Evolutionary conservation across 2,113 vertebrate genomes (phyloP), one percentile per base, ranked within the genome.

Genomic region (Rhadina sibilatrix): DNA sequence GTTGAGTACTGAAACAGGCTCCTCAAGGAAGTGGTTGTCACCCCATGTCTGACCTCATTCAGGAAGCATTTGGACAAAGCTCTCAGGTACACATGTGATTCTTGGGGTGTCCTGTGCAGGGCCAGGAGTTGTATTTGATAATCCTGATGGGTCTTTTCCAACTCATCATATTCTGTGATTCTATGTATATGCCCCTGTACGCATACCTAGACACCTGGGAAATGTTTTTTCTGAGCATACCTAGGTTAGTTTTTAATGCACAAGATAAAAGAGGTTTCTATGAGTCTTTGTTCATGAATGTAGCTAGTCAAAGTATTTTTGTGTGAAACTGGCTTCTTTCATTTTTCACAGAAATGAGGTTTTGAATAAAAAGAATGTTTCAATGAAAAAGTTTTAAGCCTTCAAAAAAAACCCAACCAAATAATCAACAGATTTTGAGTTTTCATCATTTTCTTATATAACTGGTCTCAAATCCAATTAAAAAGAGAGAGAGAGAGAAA

Each of bases 31-130:
- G 7, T 15, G 33, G 7, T 33, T 14, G 28, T 22, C 6, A 4
- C 17, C 1, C 33, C 38, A 33, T 21, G 22, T 28, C 38, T 33
- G 17, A 27, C 7, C 8, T 2, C 1, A 1, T 8, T 47, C 9
- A 38, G 28, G 40, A n/a, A 64, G 23, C 6, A 19, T 28, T 38
- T 33, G 18, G 4, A 54, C 11, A 63, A 63, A 18, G 11, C 7
- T 72, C 17, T 64, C 11, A 28, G 9, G 59, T 37, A 33, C n/a
- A 47, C 1, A 3, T 47, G 15, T 47, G 59, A 30, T 8, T 19
- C 15, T 56, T 84, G 12, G 28, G 7, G 28, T 63, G 12, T 25
- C 33, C 38, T 72, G 28, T 40, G 28, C 11, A n/a, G 18, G 60
- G 24, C 12, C 6, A n/a, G 35, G 35, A n/a, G 19, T 15, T 47